These are phyloP conservation scores for Polypterus senegalus DNA, from an alignment of 2,113 vertebrate genomes.

Conservation along the genomic window DNA sequence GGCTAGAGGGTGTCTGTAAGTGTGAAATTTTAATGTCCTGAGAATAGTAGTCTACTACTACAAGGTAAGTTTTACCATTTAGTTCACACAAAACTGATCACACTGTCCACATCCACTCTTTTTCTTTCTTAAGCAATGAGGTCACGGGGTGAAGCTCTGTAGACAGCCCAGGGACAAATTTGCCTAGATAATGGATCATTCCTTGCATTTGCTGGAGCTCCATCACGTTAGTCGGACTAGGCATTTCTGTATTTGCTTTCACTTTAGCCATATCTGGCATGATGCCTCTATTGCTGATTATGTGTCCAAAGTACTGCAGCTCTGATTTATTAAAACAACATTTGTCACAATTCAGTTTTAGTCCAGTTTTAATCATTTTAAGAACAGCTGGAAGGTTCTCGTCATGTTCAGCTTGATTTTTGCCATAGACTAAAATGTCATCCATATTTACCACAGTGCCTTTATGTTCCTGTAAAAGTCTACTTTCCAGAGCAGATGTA, in stretches of 20 bases:
- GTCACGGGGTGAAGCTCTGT: too few relatives aligned
- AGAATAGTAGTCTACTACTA: slow-evolving; percentile 13
- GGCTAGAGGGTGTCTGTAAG: not conserved
- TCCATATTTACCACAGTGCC: not conserved
- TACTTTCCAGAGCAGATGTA: not conserved
- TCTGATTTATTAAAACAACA: not conserved
- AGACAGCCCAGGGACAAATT: too few relatives aligned
- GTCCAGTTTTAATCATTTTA: not conserved
- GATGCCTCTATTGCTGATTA: too few relatives aligned
- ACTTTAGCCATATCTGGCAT: too few relatives aligned
- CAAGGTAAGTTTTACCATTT: not conserved
- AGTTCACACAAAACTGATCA: slow-evolving; percentile 9
- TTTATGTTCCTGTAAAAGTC: not conserved
- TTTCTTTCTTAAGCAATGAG: too few relatives aligned
- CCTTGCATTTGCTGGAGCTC: too few relatives aligned
- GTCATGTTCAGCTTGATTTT: not conserved
- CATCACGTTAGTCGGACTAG: too few relatives aligned
- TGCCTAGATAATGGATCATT: too few relatives aligned
- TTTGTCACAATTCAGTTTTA: not conserved
- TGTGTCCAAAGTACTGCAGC: not conserved
- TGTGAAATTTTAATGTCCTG: slow-evolving; percentile 4
- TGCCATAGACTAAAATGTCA: not conserved
- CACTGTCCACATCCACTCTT: not conserved
- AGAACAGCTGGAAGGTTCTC: not conserved
- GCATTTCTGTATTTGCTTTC: too few relatives aligned